Base-by-base conservation (phyloP, 2,113 vertebrate genomes). In the Motacilla alba region DNA sequence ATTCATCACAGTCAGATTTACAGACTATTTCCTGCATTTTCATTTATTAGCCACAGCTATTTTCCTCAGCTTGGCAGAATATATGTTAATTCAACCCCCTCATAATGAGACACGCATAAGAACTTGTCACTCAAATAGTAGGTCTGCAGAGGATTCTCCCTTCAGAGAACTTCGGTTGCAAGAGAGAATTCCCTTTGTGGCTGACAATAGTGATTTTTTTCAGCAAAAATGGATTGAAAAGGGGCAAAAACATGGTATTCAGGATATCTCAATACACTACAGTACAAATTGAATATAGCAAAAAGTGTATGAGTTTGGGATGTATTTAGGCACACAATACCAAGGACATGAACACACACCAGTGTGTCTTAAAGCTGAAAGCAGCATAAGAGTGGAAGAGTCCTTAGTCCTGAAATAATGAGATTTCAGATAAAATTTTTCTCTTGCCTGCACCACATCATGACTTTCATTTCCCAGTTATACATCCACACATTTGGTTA, bases 41-140 rank as follows among this genome's bases (percentile, higher is more conserved):
- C 67, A 12, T 83, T 96, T 98, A 97, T 97, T 96, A 97, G 69
- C 93, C 94, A 97, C 89, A 96, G 96, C 86, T 97, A 97, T 96
- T 96, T 97, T 95, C 92, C 94, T 97, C 90, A 96, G 77, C 91
- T 88, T 91, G 92, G 93, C 93, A 96, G 95, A 97, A 96, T 97
- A 97, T 97, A 98, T 98, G 96, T 96, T 98, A 98, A 98, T 98
- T 97, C 90, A 94, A 39, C 96, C 92, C 76, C 91, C 95, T 96
- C 83, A 90, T 97, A 96, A 97, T 97, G 91, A 94, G 91, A 94
- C 97, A 91, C 7, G 3, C 13, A 10, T 97, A 97, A 98, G 97
- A 98, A 97, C 94, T 96, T 98, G 98, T 95, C 98, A 98, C 63
- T 98, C 97, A 98, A 94, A 97, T 73, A 82, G 58, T 95, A 87